A percentile compares a stretch with the other conserved stretches of the same genome.
Evolutionary conservation across 2,888 invertebrate genomes (phyloP).

Genomic region (Lucinisca nassula): DNA sequence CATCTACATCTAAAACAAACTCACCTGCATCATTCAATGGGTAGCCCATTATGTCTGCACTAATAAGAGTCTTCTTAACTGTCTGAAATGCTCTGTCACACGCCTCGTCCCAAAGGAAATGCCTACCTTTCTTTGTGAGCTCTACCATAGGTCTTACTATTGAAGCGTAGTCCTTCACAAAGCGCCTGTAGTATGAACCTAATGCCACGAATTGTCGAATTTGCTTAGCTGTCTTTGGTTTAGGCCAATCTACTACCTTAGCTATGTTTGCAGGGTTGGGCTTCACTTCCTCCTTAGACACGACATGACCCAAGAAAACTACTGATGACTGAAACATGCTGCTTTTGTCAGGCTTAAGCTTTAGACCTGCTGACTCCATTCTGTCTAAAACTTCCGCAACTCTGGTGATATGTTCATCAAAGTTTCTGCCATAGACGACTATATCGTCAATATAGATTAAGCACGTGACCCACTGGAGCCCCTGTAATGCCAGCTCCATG

Average conservation of each 20-base stretch:
- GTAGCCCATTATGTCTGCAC: neutral
- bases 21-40: conserved; percentile 22
- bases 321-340: neutral
- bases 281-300: neutral
- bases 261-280: neutral
- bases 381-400: neutral
- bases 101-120: neutral
- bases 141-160: neutral
- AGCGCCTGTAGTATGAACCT: neutral
- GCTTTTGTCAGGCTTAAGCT: neutral
- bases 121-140: neutral
- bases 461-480: neutral
- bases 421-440: neutral
- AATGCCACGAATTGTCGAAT: neutral
- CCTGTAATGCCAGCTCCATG: neutral
- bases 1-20: conserved; percentile 60
- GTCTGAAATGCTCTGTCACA: neutral
- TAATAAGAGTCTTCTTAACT: neutral
- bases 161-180: neutral
- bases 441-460: neutral
- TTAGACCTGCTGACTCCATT: neutral
- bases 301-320: neutral
- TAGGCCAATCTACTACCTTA: neutral
- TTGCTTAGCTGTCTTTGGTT: neutral
- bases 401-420: neutral